phyloP scores from a whole-genome alignment of 2,888 invertebrate species.

The Ochropleura plecta region DNA sequence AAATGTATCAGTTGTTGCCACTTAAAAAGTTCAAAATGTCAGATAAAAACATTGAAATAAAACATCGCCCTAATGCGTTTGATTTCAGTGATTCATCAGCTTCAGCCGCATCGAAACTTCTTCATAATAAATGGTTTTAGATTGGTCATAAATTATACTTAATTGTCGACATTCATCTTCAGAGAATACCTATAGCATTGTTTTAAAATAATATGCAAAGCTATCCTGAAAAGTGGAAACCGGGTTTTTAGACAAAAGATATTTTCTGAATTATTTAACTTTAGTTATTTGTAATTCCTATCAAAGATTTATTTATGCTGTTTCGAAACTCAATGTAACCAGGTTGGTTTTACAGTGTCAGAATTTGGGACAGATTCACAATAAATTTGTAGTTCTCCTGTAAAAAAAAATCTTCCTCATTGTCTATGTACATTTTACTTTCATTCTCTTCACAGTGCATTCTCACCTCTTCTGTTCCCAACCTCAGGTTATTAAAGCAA shows the following conservation, averaged over 20 bases:
- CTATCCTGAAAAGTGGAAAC: conserved; percentile 27
- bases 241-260: conserved; percentile 17
- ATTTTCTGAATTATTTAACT: conserved; percentile 26
- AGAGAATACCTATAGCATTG: conserved; percentile 12
- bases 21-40: conserved; percentile 13
- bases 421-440: background rate
- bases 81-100: conserved; percentile 40
- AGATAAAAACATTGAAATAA: conserved; percentile 28
- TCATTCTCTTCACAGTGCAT: background rate
- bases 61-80: conserved; percentile 21
- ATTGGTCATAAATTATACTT: conserved; percentile 47
- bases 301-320: conserved; percentile 10
- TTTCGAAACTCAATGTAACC: no score
- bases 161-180: conserved; percentile 35
- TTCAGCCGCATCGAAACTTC: conserved; percentile 25
- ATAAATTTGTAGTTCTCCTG: no score
- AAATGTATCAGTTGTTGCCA: conserved; percentile 1
- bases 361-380: no score
- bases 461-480: no score
- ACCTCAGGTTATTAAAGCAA: background rate
- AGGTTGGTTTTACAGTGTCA: no score
- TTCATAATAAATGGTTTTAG: conserved; percentile 34
- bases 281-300: conserved; percentile 8
- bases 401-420: background rate
- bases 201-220: conserved; percentile 34